phyloP scores from a whole-genome alignment of 2,113 vertebrate species.

The Callopanchax toddi region DNA sequence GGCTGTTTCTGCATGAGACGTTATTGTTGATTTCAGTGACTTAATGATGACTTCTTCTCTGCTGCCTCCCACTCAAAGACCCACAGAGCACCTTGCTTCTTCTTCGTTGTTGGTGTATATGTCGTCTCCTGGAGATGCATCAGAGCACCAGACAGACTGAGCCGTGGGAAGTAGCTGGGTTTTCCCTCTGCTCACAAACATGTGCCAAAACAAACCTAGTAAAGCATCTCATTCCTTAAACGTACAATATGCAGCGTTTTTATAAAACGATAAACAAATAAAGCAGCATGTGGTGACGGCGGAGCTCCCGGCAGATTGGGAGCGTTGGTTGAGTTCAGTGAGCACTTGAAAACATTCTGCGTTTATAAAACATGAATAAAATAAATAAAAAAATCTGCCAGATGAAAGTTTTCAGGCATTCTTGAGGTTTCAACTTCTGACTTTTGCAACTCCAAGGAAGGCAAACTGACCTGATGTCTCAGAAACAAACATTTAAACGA shows the following conservation, averaged over 20 bases:
- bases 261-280: conserved; percentile 29
- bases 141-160: conserved; percentile 36
- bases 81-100: conserved; percentile 28
- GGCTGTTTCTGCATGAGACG: conserved; percentile 38
- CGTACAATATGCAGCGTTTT: conserved; percentile 30
- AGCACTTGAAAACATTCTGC: not conserved
- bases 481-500: too few relatives aligned
- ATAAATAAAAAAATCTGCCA: too few relatives aligned
- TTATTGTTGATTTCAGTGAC: conserved; percentile 58
- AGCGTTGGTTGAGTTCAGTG: not conserved
- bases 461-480: too few relatives aligned
- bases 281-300: not conserved
- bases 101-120: conserved; percentile 49
- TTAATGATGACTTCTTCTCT: conserved; percentile 66
- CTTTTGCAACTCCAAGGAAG: too few relatives aligned
- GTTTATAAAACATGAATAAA: too few relatives aligned
- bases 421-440: too few relatives aligned
- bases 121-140: conserved; percentile 42
- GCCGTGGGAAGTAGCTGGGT: conserved; percentile 9
- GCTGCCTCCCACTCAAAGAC: conserved; percentile 52
- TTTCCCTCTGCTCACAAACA: conserved; percentile 27
- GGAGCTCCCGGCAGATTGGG: not conserved
- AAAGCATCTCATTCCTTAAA: conserved; percentile 10
- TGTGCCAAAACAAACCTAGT: conserved; percentile 16
- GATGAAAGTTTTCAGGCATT: too few relatives aligned